These are phyloP conservation scores for Heliconius eleuchia DNA, from an alignment of 1,140 invertebrate species.

Conservation along the genomic window DNA sequence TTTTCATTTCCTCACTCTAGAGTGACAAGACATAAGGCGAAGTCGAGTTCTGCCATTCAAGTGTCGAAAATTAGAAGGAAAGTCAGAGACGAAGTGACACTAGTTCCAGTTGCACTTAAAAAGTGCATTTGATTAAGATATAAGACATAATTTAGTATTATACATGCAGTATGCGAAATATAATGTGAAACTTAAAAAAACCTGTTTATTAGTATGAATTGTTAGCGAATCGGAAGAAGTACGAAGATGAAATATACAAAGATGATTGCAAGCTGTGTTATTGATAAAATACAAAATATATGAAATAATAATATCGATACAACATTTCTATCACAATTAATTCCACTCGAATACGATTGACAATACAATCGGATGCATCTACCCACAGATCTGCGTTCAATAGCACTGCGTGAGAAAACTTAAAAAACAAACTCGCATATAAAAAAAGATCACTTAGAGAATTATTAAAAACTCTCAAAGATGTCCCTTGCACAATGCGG, in stretches of 20 bases:
- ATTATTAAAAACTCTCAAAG: constrained; percentile 70
- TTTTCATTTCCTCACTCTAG: no score
- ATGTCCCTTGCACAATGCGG: constrained; percentile 66
- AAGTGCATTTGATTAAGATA: no score
- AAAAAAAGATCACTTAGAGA: constrained; percentile 69
- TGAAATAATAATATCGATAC: constrained; percentile 35
- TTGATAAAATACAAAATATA: constrained; percentile 6
- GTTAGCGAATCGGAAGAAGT: no score
- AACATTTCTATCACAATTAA: constrained; percentile 49
- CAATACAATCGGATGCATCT: constrained; percentile 75
- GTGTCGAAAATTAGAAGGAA: no score
- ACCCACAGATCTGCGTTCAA: constrained; percentile 76
- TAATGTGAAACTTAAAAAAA: no score
- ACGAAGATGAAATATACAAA: no score
- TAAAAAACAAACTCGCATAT: constrained; percentile 75
- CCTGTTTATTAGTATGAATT: no score
- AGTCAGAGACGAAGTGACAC: no score
- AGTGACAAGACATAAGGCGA: no score
- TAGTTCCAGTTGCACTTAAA: no score
- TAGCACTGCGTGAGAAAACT: constrained; percentile 75
- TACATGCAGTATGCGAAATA: no score
- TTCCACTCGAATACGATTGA: constrained; percentile 59
- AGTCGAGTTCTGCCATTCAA: no score
- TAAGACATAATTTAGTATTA: constrained; percentile 42
- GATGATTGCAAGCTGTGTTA: background rate